Conservation (phyloP, 2,888 invertebrate species). For the Ectobius pallidus region DNA sequence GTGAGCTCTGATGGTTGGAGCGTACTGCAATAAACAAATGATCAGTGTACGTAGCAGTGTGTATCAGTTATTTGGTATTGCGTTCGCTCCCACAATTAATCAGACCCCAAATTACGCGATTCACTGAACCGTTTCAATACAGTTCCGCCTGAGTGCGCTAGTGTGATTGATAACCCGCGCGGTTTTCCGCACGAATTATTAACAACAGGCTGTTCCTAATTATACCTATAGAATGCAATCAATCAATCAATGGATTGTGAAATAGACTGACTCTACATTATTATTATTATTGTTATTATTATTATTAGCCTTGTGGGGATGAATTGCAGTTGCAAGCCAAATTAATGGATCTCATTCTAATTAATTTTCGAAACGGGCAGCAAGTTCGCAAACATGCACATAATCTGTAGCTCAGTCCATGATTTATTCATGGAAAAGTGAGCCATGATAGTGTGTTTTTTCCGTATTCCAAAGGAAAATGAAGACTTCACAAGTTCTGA, state of each 20-base stretch:
- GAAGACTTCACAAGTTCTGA: no score
- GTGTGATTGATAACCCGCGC: conserved; percentile 39
- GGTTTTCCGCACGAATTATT: conserved; percentile 36
- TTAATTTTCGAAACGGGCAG: conserved; percentile 1
- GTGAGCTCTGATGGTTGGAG: not conserved
- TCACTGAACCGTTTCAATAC: conserved; percentile 37
- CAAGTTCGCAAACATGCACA: not conserved
- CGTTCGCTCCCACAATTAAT: conserved; percentile 44
- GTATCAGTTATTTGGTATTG: not conserved
- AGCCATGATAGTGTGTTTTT: no score
- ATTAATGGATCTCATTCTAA: not conserved
- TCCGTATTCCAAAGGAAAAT: no score
- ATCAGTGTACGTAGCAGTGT: not conserved
- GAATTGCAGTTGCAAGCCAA: not conserved
- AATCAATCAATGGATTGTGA: conserved; percentile 42
- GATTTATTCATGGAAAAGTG: no score
- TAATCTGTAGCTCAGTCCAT: not conserved
- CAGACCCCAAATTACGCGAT: conserved; percentile 39
- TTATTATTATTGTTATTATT: not conserved
- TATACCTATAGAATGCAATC: conserved; percentile 41
- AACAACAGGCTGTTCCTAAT: conserved; percentile 38
- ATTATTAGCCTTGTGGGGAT: not conserved
- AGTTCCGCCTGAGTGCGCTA: conserved; percentile 33
- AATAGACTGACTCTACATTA: conserved; percentile 32
- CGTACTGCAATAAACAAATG: conserved; percentile 10